Evolutionary conservation across 2,888 invertebrate genomes (phyloP), one percentile per base, ranked within the genome.

Genomic region (Steinernema carpocapsae): DNA sequence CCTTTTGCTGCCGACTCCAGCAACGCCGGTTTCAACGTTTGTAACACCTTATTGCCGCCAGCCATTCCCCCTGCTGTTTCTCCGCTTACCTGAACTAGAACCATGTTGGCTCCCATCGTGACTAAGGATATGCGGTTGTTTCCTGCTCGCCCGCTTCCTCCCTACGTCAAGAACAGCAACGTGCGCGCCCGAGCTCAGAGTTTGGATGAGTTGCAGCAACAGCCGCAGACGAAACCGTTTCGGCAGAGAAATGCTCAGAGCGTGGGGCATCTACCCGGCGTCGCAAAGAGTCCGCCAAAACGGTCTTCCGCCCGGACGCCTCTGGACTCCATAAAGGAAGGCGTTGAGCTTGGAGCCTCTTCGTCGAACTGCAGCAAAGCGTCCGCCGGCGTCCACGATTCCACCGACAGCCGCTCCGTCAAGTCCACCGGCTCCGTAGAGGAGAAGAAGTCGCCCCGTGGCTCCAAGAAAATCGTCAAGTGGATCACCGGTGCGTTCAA

Each of bases 41-140:
- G n/a, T 32, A 22, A 29, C 42, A 22, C 19, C 24, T 32, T 70
- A 29, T 22, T 32, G 24, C 29, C 42, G 14, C 2, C 46, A 64
- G 46, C 29, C 17, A 14, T 42, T 51, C 3, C 12, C 51, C 51
- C 51, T 51, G 4, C 24, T 51, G 6, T 24, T 51, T 24, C 51
- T 51, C 51, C 51, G 12, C 24, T 37, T n/a, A 32, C 70, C n/a
- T 37, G 37, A 37, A 37, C 37, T 37, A 10, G 10, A 37, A 59
- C 71, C 24, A 84, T 84, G 84, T 70, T 84, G 32, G 83, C 84
- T 43, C 84, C 84, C 14, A 84, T 84, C 52, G 77, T 84, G 26
- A 84, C 84, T 17, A 84, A 84, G 74, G 84, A 84, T 71, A 84
- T 84, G 84, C 74, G 77, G 71, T 74, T 84, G 73, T 84, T 84